Evolutionary conservation across 2,113 vertebrate genomes (phyloP).

Genomic region (Leucoraja erinaceus): DNA sequence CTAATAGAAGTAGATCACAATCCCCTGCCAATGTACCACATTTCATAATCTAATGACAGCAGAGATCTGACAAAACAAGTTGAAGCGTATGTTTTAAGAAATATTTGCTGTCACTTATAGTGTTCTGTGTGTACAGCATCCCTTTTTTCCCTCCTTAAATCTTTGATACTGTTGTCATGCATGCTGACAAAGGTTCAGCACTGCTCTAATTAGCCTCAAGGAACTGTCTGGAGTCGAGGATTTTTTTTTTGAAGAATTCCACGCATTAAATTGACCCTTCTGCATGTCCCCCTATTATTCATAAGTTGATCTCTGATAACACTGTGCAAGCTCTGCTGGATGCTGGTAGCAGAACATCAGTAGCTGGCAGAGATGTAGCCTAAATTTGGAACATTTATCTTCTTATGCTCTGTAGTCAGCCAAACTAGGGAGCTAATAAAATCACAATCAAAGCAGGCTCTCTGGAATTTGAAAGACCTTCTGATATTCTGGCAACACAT

Average conservation of each 20-base stretch:
- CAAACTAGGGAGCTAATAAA: slow-evolving; percentile 50
- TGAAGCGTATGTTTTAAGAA: slow-evolving; percentile 69
- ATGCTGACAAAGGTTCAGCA: slow-evolving; percentile 55
- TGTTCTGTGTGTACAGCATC: slow-evolving; percentile 51
- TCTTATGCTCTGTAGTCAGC: slow-evolving; percentile 43
- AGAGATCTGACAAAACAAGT: slow-evolving; percentile 58
- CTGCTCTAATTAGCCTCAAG: slow-evolving; percentile 62
- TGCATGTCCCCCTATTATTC: slow-evolving; percentile 33
- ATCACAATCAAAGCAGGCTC: slow-evolving; percentile 50
- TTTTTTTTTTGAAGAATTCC: slow-evolving; percentile 40
- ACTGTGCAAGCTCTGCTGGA: slow-evolving; percentile 41
- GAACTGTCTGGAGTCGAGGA: slow-evolving; percentile 53
- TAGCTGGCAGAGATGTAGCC: slow-evolving; percentile 41
- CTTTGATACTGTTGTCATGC: slow-evolving; percentile 69
- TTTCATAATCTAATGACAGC: slow-evolving; percentile 38
- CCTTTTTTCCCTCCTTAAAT: slow-evolving; percentile 50
- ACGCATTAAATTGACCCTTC: slow-evolving; percentile 39
- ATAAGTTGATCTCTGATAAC: slow-evolving; percentile 42
- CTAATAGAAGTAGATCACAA: slow-evolving; percentile 33
- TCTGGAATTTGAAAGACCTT: slow-evolving; percentile 48
- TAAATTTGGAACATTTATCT: slow-evolving; percentile 40
- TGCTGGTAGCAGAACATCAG: slow-evolving; percentile 41
- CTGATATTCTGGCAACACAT: slow-evolving; percentile 52
- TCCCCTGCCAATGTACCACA: slow-evolving; percentile 35
- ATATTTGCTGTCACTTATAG: slow-evolving; percentile 59